Base-by-base conservation (phyloP, 2,797 vertebrate species). In the Xenentodon cancila region DNA sequence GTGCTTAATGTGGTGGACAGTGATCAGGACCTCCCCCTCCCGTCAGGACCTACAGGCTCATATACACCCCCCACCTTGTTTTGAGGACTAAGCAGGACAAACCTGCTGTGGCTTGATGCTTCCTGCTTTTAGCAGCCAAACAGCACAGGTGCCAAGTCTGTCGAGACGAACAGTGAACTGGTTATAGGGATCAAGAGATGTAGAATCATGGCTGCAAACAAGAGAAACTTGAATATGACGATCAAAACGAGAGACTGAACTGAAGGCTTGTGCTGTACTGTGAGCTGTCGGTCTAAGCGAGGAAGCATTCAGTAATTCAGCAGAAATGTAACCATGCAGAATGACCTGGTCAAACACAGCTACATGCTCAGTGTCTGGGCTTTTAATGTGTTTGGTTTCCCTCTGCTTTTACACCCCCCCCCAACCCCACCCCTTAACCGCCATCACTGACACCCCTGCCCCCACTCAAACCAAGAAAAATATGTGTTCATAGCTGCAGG, bases 1-100 rank as follows among this genome's bases (percentile, higher is more conserved):
- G 75, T 77, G 81, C 82, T 84, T 88, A 89, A 87, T 92, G 86
- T 81, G 81, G 68, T 79, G 83, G 84, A 86, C 85, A 85, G 74
- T 82, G 82, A 88, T 82, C 84, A 78, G 62, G 20, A 7, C 52
- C 27, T 16, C 22, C 55, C 61, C 48, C 43, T 19, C 22, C 56
- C 25, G 4, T 22, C 50, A 64, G 78, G 80, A 71, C 84, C 49
- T 25, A 68, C 73, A 59, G 88, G 85, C 81, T 84, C 85, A 88
- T 88, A 86, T 90, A 70, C 79, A 84, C 60, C 47, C 68, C 61
- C 18, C 34, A 20, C 44, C 9, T 40, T 12, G 17, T 20, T 72
- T 71, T 77, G 65, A 75, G 71, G 76, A 80, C 71, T 47, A 66
- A 80, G 58, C 1, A 13, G 68, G 66, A 22, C 60, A 62, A 48